phyloP scores from a whole-genome alignment of 2,888 invertebrate genomes.

The Syrista parreyssii region DNA sequence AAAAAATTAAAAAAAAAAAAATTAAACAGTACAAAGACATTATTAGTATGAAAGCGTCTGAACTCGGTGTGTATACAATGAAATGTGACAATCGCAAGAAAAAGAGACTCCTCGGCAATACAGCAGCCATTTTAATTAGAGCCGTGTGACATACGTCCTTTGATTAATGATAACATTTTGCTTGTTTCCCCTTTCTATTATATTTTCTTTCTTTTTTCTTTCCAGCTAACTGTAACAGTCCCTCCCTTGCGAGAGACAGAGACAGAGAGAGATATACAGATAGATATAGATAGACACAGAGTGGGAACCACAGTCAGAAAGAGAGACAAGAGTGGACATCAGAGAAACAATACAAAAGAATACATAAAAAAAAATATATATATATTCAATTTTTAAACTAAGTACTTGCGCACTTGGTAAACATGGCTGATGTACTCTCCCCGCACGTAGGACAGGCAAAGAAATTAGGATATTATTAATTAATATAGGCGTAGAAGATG shows the following conservation, averaged over 20 bases:
- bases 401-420: too few species aligned
- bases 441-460: slow-evolving; percentile 61
- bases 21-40: slow-evolving; percentile 18
- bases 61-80: slow-evolving; percentile 25
- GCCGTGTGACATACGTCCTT: too few species aligned
- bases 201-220: not conserved
- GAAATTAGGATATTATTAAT: slow-evolving; percentile 23
- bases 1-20: slow-evolving; percentile 28
- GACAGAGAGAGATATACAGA: not conserved
- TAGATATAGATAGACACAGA: not conserved
- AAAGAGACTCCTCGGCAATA: slow-evolving; percentile 1
- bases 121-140: too few species aligned
- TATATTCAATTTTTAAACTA: too few species aligned
- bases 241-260: not conserved
- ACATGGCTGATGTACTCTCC: slow-evolving; percentile 46
- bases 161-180: not conserved
- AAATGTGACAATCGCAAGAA: slow-evolving; percentile 10
- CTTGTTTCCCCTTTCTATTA: not conserved
- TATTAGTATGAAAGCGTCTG: slow-evolving; percentile 25
- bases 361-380: too few species aligned
- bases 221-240: too few species aligned
- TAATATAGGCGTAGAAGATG: slow-evolving; percentile 2
- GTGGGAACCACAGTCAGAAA: not conserved
- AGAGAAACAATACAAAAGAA: too few species aligned
- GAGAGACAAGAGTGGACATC: too few species aligned